Evolutionary conservation across 2,113 vertebrate species (phyloP).

Genomic region (Emberiza fucata): DNA sequence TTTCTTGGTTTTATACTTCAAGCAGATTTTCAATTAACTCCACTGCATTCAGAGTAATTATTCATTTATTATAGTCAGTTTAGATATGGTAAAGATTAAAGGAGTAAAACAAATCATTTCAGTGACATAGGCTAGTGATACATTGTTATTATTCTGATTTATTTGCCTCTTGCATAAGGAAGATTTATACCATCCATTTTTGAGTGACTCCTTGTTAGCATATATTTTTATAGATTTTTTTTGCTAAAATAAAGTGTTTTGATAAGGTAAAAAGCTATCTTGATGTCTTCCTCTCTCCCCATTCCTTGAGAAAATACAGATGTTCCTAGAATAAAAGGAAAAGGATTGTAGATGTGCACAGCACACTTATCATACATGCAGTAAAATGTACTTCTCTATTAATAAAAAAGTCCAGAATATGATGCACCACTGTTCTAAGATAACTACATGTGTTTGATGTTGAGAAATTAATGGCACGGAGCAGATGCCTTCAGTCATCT

Average conservation of each 20-base stretch:
- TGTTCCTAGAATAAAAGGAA: slow-evolving; percentile 40
- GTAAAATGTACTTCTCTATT: slow-evolving; percentile 44
- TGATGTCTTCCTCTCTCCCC: slow-evolving; percentile 8
- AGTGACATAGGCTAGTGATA: slow-evolving; percentile 79
- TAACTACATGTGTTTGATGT: slow-evolving; percentile 39
- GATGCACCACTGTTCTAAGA: slow-evolving; percentile 25
- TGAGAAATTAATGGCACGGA: slow-evolving; percentile 57
- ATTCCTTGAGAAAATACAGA: slow-evolving; percentile 27
- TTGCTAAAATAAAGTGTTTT: slow-evolving; percentile 53
- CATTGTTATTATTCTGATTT: slow-evolving; percentile 76
- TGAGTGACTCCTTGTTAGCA: slow-evolving; percentile 64
- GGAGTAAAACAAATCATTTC: slow-evolving; percentile 83
- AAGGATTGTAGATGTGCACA: slow-evolving; percentile 28
- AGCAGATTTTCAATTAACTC: slow-evolving; percentile 82
- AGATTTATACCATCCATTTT: slow-evolving; percentile 77
- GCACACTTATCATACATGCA: slow-evolving; percentile 28
- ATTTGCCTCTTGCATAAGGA: slow-evolving; percentile 62
- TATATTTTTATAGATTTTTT: slow-evolving; percentile 67
- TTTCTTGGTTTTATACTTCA: slow-evolving; percentile 81
- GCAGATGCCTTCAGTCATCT: slow-evolving; percentile 48
- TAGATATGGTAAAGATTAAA: slow-evolving; percentile 82
- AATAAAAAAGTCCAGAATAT: slow-evolving; percentile 49
- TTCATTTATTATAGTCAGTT: slow-evolving; percentile 86
- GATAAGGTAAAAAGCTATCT: slow-evolving; percentile 23
- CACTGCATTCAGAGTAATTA: slow-evolving; percentile 77